Percentiles rank a stretch among this genome's conserved stretches.
These are phyloP conservation scores for Acleris emargana DNA, from an alignment of 2,888 invertebrate species.

Conservation along the genomic window DNA sequence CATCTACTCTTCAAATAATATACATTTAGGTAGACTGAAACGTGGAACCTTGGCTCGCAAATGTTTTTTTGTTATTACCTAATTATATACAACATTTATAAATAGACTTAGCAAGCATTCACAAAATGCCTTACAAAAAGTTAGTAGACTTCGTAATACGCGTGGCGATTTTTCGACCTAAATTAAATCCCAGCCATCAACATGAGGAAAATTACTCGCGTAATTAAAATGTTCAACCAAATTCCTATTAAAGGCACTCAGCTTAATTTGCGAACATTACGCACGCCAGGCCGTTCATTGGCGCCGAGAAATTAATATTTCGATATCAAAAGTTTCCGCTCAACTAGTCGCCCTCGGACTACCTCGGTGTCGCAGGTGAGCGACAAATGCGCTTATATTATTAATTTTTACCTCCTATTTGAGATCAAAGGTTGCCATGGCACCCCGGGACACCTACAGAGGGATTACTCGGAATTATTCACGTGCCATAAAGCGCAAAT, in stretches of 20 bases:
- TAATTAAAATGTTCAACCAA: conserved; percentile 75
- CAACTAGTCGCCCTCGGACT: conserved; percentile 79
- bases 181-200: conserved; percentile 49
- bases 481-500: conserved; percentile 81
- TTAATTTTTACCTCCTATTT: conserved; percentile 70
- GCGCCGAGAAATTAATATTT: conserved; percentile 82
- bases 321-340: conserved; percentile 82
- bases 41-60: too few relatives aligned
- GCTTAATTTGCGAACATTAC: conserved; percentile 80
- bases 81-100: background rate
- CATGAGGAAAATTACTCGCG: conserved; percentile 59
- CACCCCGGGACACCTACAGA: conserved; percentile 46
- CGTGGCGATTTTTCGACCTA: conserved; percentile 2
- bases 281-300: conserved; percentile 75
- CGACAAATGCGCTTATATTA: conserved; percentile 77
- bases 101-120: background rate
- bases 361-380: conserved; percentile 74
- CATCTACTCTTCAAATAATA: too few relatives aligned
- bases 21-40: too few relatives aligned
- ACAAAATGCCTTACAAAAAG: too few relatives aligned
- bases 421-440: conserved; percentile 77
- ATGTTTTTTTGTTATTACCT: background rate
- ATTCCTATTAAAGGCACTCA: conserved; percentile 76
- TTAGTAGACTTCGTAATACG: too few relatives aligned
- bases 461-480: conserved; percentile 76